phyloP scores from a whole-genome alignment of 2,797 vertebrate genomes.

The Pyrrhura leucotis region DNA sequence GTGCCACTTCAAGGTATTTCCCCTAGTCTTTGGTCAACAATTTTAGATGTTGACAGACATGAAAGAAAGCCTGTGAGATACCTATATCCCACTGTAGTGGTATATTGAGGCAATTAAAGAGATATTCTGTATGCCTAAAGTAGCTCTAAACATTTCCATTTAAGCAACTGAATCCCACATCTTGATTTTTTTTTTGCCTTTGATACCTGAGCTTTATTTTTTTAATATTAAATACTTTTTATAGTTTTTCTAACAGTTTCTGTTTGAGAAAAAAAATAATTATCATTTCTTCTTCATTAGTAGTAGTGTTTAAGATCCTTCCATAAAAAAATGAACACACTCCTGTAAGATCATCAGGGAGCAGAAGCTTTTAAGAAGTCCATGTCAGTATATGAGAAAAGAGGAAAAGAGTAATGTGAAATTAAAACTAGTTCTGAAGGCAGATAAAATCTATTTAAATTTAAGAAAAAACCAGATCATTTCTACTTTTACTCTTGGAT shows the following conservation, averaged over 20 bases:
- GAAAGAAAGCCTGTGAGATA: not conserved
- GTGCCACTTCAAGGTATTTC: not conserved
- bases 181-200: not conserved
- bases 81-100: not conserved
- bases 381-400: not conserved
- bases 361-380: not conserved
- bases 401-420: not conserved
- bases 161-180: not conserved
- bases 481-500: not conserved
- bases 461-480: not conserved
- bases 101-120: not conserved
- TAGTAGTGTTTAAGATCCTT: not conserved
- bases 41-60: not conserved
- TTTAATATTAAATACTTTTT: not conserved
- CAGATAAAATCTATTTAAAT: not conserved
- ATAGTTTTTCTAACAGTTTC: not conserved
- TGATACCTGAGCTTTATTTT: not conserved
- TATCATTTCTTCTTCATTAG: not conserved
- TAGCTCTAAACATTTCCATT: not conserved
- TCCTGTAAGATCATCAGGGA: not conserved
- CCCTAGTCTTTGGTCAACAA: not conserved
- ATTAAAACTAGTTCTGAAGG: not conserved
- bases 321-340: not conserved
- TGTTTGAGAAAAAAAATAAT: not conserved
- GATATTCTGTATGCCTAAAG: not conserved